Percentiles rank a stretch among this genome's conserved stretches.
Evolutionary conservation across 1,140 invertebrate species (phyloP).

Genomic region (Drosophila teissieri): DNA sequence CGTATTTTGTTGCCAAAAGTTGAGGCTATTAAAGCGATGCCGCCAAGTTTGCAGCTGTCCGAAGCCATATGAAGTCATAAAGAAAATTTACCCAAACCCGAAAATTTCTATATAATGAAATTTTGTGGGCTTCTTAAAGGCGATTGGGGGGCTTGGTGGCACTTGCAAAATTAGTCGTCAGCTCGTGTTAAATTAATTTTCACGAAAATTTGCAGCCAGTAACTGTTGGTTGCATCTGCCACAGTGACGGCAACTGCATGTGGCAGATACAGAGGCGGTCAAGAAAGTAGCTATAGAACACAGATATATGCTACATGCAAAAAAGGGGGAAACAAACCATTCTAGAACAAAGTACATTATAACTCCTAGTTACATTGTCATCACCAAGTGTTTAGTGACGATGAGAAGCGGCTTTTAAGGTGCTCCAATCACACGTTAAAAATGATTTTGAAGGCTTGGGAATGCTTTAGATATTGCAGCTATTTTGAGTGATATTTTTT

Average conservation of each 20-base stretch:
- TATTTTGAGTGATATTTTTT: background rate
- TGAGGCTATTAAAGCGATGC: slow-evolving; percentile 75
- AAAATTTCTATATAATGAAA: slow-evolving; percentile 67
- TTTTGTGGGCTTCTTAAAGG: slow-evolving; percentile 49
- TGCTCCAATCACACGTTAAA: background rate
- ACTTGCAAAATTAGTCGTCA: slow-evolving; percentile 75
- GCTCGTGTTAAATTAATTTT: slow-evolving; percentile 76
- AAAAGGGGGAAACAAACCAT: background rate
- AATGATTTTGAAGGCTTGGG: background rate
- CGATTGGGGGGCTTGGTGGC: slow-evolving; percentile 12
- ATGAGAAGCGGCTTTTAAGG: background rate
- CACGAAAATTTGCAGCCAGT: slow-evolving; percentile 30
- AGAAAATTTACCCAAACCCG: slow-evolving; percentile 59
- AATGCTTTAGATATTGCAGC: background rate
- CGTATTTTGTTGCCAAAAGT: slow-evolving; percentile 57
- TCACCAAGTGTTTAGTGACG: too few species aligned
- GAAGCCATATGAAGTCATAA: slow-evolving; percentile 77
- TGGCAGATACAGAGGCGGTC: slow-evolving; percentile 16
- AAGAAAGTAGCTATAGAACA: background rate
- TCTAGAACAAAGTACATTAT: too few species aligned
- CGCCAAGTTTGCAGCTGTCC: slow-evolving; percentile 72
- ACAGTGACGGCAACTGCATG: slow-evolving; percentile 24
- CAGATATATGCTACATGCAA: background rate
- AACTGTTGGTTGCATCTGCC: slow-evolving; percentile 46
- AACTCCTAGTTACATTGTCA: too few species aligned